These are phyloP conservation scores for Andrena minutula DNA, from an alignment of 2,888 invertebrate genomes.

Conservation along the genomic window DNA sequence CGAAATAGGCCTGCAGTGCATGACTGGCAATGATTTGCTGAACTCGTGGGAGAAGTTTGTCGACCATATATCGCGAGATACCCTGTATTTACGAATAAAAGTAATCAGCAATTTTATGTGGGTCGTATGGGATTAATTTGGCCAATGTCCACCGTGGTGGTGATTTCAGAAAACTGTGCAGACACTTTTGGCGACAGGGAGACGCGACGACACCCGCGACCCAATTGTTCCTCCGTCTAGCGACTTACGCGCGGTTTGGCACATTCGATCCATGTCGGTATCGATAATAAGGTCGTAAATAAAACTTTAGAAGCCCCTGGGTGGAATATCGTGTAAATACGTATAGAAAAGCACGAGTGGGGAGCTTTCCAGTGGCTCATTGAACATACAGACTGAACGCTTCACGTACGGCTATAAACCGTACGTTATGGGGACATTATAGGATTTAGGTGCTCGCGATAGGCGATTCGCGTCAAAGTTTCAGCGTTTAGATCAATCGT, in stretches of 20 bases:
- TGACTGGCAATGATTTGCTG: too few species aligned
- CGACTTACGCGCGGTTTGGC: constrained; percentile 16
- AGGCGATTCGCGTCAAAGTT: background rate
- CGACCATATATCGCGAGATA: too few species aligned
- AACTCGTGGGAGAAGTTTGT: too few species aligned
- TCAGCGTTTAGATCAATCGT: background rate
- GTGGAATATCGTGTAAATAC: background rate
- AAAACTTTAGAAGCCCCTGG: background rate
- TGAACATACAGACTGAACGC: background rate
- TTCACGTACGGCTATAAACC: background rate
- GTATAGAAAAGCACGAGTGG: background rate
- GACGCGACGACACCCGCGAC: constrained; percentile 51
- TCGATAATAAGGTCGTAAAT: constrained; percentile 23
- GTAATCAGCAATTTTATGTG: constrained; percentile 42
- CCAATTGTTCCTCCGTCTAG: constrained; percentile 44
- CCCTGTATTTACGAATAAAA: too few species aligned
- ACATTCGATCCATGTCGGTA: constrained; percentile 42
- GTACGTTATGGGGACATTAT: background rate
- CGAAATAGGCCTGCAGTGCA: too few species aligned
- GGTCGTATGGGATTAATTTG: constrained; percentile 57
- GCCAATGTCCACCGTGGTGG: constrained; percentile 30
- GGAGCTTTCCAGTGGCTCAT: too few species aligned
- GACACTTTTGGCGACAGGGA: constrained; percentile 49
- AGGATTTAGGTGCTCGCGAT: background rate
- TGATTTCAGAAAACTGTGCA: constrained; percentile 44